A percentile compares a stretch with the other conserved stretches of the same genome.
Evolutionary conservation across 2,797 vertebrate genomes (phyloP).

Genomic region (Urosaurus nigricauda): DNA sequence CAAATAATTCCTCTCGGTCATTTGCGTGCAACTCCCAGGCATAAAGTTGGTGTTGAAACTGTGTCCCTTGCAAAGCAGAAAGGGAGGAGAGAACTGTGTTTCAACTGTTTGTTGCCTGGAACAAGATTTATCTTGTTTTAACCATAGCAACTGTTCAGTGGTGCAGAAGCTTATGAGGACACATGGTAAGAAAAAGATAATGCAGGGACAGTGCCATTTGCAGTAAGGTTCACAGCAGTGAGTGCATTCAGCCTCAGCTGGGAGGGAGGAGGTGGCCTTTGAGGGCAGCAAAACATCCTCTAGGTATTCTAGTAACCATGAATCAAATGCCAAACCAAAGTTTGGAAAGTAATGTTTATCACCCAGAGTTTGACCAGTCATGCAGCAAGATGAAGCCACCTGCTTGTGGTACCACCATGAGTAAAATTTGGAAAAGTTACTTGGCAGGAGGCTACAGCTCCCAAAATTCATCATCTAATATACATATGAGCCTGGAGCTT

Average conservation of each 20-base stretch:
- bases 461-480: too few relatives aligned
- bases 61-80: conserved; percentile 4
- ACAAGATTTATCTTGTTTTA: conserved; percentile 35
- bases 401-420: neutral
- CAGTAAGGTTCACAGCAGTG: conserved; percentile 26
- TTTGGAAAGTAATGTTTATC: neutral
- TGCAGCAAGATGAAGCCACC: neutral
- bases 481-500: too few relatives aligned
- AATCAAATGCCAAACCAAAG: neutral
- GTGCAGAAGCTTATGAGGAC: neutral
- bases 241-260: neutral
- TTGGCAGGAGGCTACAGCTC: too few relatives aligned
- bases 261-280: neutral
- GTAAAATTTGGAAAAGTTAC: too few relatives aligned
- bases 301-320: too few relatives aligned
- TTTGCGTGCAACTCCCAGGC: neutral
- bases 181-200: conserved; percentile 29
- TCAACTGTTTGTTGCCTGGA: conserved; percentile 18
- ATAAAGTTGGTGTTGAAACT: neutral
- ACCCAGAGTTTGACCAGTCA: neutral
- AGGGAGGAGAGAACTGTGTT: neutral
- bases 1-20: conserved; percentile 10
- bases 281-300: neutral
- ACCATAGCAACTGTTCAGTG: conserved; percentile 35
- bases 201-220: neutral